Conservation (phyloP, 2,888 invertebrate genomes). For the Leptopilina syphax region DNA sequence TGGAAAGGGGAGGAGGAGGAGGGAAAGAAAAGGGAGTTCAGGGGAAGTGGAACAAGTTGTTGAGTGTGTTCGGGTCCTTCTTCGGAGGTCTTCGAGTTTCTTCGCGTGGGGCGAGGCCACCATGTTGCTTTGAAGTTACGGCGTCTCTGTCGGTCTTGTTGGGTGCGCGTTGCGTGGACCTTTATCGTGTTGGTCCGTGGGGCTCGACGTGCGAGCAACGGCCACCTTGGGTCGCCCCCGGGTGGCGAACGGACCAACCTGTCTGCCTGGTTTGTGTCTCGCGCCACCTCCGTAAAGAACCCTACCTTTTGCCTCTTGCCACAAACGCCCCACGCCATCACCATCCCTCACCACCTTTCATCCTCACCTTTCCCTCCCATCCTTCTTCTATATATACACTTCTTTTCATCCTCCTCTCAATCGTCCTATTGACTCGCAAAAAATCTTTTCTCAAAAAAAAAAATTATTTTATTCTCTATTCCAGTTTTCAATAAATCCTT, state of each 20-base stretch:
- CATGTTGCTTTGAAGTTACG: constrained; percentile 68
- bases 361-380: constrained; percentile 35
- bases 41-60: constrained; percentile 41
- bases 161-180: constrained; percentile 39
- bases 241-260: constrained; percentile 74
- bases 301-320: constrained; percentile 43
- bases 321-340: constrained; percentile 50
- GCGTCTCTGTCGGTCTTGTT: constrained; percentile 54
- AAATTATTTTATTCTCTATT: no score
- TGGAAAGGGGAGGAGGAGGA: no score
- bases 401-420: constrained; percentile 37
- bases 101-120: constrained; percentile 77
- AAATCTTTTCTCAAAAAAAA: neutral
- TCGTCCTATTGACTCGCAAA: neutral
- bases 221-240: constrained; percentile 74
- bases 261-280: constrained; percentile 66
- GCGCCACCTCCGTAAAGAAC: constrained; percentile 56
- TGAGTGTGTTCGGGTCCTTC: constrained; percentile 54
- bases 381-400: constrained; percentile 4
- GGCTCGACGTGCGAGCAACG: constrained; percentile 69
- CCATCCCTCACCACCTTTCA: constrained; percentile 51
- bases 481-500: neutral
- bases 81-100: constrained; percentile 76
- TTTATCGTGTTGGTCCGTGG: constrained; percentile 56
- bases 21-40: constrained; percentile 43